Evolutionary conservation across 2,888 invertebrate species (phyloP), one percentile per base, ranked within the genome.

Genomic region (Oithona nana): DNA sequence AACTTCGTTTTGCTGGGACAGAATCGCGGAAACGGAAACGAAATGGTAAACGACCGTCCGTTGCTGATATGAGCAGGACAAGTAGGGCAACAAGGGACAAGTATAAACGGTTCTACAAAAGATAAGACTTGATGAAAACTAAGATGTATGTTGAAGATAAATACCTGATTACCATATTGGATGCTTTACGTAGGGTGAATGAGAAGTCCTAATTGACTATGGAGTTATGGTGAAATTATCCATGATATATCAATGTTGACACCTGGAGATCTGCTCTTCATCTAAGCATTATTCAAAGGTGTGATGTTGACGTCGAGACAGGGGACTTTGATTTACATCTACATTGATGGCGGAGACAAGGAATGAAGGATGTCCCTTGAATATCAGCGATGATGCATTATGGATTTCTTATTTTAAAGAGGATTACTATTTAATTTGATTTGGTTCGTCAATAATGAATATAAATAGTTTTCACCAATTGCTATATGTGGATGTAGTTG

Each of bases 1-100:
- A 64, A 29, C 57, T 63, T 24, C 64, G 56, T 63, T 64, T 64
- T 50, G 48, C 16, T 16, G 39, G 39, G 16, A 39, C 6, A 6
- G 39, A 6, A 6, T 16, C 39, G 8, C 39, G 39, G 39, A 39
- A 39, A 6, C 39, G 39, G 39, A 39, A 39, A 6, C 39, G 39
- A 16, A 39, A 39, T 16, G 39, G 39, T 16, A 16, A 39, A 16
- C 39, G 39, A 16, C 39, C 39, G 39, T 6, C 6, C 8, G 39
- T 11, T 6, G 8, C 6, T 6, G 39, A 6, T 39, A 16, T 39
- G 39, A 39, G 6, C 39, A 39, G 39, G 39, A 39, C 39, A 39
- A 39, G 39, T 39, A 39, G 39, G 39, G 16, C 39, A 16, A 39
- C 39, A 16, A 39, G 8, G 39, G 16, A 39, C 8, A 39, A 6